Percentiles rank a stretch among this genome's conserved stretches.
Conservation (phyloP, 2,888 invertebrate genomes). For the Alviniconcha strummeri region DNA sequence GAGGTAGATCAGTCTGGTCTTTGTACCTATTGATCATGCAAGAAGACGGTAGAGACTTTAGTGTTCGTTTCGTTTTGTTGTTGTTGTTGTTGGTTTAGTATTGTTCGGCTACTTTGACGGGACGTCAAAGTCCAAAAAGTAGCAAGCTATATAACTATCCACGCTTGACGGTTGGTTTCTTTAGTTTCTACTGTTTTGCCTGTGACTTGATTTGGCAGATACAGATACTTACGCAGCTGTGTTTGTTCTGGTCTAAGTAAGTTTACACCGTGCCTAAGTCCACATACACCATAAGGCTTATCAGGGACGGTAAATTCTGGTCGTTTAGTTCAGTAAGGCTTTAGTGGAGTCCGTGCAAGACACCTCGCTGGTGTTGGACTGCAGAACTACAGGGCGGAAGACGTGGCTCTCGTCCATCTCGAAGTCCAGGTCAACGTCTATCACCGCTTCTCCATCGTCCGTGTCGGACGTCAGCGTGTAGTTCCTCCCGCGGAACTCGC, state of each 20-base stretch:
- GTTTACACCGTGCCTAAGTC: no score
- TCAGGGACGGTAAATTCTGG: no score
- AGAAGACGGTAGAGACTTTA: no score
- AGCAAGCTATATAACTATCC: no score
- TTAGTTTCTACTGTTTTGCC: no score
- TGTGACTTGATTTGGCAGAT: neutral
- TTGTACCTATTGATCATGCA: no score
- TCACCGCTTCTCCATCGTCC: slow-evolving; percentile 6
- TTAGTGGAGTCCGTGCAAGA: slow-evolving; percentile 27
- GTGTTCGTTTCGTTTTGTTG: neutral
- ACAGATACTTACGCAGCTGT: no score
- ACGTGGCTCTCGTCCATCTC: slow-evolving; percentile 17
- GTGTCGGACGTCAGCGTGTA: slow-evolving; percentile 14
- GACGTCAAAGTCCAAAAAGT: no score
- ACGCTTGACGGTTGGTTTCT: no score
- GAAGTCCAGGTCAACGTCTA: slow-evolving; percentile 27
- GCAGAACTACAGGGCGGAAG: neutral
- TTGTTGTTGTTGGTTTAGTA: neutral
- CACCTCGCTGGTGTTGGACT: slow-evolving; percentile 10
- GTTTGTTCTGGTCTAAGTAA: no score
- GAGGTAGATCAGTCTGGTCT: no score
- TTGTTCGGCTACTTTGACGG: neutral
- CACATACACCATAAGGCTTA: no score
- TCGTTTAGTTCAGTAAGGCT: slow-evolving; percentile 2
- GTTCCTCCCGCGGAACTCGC: neutral